Evolutionary conservation across 2,888 invertebrate species (phyloP).

Genomic region (Sympetrum striolatum): DNA sequence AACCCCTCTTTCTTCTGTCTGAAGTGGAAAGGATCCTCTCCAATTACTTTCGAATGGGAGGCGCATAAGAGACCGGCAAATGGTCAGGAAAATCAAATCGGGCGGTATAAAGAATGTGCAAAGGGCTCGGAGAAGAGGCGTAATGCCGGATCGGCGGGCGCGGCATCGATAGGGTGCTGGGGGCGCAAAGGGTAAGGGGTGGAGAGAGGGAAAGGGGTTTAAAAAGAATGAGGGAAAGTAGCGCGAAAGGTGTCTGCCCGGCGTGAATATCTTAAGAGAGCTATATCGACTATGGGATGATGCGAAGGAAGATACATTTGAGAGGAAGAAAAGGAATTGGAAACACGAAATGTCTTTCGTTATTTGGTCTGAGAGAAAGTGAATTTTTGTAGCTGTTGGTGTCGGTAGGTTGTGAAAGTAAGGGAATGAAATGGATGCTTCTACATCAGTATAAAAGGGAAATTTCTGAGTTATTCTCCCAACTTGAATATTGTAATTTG

Average conservation of each 20-base stretch:
- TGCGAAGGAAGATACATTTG: not conserved
- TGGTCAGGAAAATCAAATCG: not conserved
- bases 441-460: not conserved
- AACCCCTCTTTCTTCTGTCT: not conserved
- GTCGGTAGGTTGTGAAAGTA: not conserved
- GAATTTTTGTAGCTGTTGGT: constrained; percentile 1
- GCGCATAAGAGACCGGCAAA: not conserved
- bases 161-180: not conserved
- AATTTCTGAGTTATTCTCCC: not conserved
- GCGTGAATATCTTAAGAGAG: constrained; percentile 4
- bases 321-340: not conserved
- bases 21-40: not conserved
- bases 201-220: not conserved
- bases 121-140: not conserved
- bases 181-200: not conserved
- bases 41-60: not conserved
- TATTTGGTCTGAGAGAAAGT: not conserved
- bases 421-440: not conserved
- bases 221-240: not conserved
- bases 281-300: not conserved
- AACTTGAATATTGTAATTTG: too few species aligned
- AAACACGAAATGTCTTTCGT: not conserved
- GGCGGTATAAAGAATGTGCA: not conserved
- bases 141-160: too few species aligned
- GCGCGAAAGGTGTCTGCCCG: not conserved